Conservation (phyloP, 1,140 invertebrate species). For the Hypothenemus hampei region DNA sequence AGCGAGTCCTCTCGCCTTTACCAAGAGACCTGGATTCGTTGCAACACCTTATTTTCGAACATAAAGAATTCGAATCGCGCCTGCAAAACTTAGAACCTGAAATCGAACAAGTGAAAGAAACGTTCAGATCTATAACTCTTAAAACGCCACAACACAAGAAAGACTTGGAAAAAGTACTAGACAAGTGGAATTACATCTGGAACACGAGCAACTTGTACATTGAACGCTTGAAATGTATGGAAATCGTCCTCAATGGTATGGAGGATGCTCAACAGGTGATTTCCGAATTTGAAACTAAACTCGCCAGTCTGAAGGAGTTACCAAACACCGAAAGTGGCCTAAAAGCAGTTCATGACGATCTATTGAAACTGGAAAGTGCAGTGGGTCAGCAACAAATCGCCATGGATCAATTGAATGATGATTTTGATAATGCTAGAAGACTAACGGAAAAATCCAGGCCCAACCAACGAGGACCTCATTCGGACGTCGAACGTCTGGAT, state of each 20-base stretch:
- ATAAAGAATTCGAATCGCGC: conserved; percentile 80
- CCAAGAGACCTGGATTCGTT: conserved; percentile 80
- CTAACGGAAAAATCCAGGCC: conserved; percentile 80
- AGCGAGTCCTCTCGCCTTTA: conserved; percentile 71
- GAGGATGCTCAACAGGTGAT: conserved; percentile 86
- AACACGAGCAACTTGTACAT: conserved; percentile 81
- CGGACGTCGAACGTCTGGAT: conserved; percentile 92
- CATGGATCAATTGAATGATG: conserved; percentile 87
- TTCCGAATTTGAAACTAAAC: conserved; percentile 85
- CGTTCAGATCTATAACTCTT: conserved; percentile 72
- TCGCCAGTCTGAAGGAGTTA: conserved; percentile 77
- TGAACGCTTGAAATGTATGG: conserved; percentile 86
- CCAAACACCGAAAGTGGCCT: conserved; percentile 75
- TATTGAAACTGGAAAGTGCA: conserved; percentile 73
- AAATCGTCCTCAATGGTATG: conserved; percentile 80
- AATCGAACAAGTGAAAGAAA: conserved; percentile 76
- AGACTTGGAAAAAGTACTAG: conserved; percentile 78
- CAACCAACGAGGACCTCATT: conserved; percentile 58
- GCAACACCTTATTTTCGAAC: conserved; percentile 81
- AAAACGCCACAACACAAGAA: conserved; percentile 89
- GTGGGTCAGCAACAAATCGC: conserved; percentile 78
- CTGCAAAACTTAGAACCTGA: conserved; percentile 68
- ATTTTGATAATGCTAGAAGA: conserved; percentile 78
- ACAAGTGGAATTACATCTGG: conserved; percentile 90
- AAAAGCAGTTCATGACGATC: conserved; percentile 62